Evolutionary conservation across 1,140 invertebrate genomes (phyloP).

Genomic region (Paraescarpia echinospica): DNA sequence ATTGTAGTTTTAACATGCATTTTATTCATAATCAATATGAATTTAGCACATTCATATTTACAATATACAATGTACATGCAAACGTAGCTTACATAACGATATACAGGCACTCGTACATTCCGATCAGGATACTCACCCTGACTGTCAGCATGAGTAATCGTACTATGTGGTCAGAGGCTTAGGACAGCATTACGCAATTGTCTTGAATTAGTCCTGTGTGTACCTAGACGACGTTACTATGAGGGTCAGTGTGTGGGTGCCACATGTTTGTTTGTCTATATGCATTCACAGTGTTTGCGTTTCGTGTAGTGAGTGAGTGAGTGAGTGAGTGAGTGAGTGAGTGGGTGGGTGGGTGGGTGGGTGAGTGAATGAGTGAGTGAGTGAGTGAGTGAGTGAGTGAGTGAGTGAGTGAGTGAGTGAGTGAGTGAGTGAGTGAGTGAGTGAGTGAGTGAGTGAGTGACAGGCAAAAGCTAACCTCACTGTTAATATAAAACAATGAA

Average conservation of each 20-base stretch:
- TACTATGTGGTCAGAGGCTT: background rate
- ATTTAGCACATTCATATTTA: too few species aligned
- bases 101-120: too few species aligned
- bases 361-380: background rate
- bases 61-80: too few species aligned
- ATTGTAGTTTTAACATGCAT: too few species aligned
- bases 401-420: background rate
- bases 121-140: background rate
- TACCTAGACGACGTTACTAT: background rate
- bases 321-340: background rate
- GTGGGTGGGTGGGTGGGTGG: background rate
- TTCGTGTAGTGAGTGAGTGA: background rate
- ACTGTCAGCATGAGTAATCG: background rate
- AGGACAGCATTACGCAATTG: background rate
- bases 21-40: too few species aligned
- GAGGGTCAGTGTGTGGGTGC: background rate
- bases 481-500: background rate
- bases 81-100: too few species aligned
- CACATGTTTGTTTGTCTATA: background rate
- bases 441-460: too few species aligned
- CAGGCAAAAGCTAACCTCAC: background rate
- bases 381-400: background rate
- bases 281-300: background rate
- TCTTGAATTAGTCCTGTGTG: background rate
- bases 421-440: background rate